Percentiles rank a stretch among this genome's conserved stretches.
Conservation (phyloP, 2,113 vertebrate genomes). For the Labrus mixtus region DNA sequence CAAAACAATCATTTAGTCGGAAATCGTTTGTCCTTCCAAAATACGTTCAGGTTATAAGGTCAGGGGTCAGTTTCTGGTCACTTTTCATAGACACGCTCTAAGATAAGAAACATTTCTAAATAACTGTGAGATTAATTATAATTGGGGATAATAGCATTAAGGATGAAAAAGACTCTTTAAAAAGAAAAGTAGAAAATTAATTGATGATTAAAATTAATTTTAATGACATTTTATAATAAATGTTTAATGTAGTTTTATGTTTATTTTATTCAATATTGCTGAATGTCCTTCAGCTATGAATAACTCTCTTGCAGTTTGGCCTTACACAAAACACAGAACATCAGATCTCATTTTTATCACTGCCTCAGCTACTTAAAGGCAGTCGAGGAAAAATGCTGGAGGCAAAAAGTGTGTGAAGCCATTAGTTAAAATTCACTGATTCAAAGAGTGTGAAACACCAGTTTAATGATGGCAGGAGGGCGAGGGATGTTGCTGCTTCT, state of each 20-base stretch:
- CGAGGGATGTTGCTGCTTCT: conserved; percentile 2
- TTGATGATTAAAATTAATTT: too few relatives aligned
- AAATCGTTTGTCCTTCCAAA: too few relatives aligned
- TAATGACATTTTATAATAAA: too few relatives aligned
- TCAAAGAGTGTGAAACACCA: conserved; percentile 54
- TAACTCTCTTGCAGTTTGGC: neutral
- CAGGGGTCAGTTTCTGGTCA: too few relatives aligned
- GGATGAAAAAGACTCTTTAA: too few relatives aligned
- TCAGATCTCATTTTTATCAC: neutral
- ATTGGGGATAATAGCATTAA: too few relatives aligned
- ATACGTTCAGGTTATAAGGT: too few relatives aligned
- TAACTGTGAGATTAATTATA: too few relatives aligned
- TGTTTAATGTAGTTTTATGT: neutral
- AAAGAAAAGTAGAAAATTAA: too few relatives aligned
- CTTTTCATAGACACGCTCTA: too few relatives aligned
- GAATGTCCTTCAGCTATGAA: conserved; percentile 8
- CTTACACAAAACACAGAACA: neutral
- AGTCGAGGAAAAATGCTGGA: conserved; percentile 29
- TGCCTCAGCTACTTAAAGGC: conserved; percentile 2
- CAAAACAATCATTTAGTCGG: too few relatives aligned
- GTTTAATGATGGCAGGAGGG: conserved; percentile 57
- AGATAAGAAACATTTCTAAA: too few relatives aligned
- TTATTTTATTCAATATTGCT: neutral
- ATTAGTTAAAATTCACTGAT: conserved; percentile 60
- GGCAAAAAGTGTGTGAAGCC: conserved; percentile 34